A percentile compares a stretch with the other conserved stretches of the same genome.
Evolutionary conservation across 2,888 invertebrate species (phyloP).

Genomic region (Empis stercorea): DNA sequence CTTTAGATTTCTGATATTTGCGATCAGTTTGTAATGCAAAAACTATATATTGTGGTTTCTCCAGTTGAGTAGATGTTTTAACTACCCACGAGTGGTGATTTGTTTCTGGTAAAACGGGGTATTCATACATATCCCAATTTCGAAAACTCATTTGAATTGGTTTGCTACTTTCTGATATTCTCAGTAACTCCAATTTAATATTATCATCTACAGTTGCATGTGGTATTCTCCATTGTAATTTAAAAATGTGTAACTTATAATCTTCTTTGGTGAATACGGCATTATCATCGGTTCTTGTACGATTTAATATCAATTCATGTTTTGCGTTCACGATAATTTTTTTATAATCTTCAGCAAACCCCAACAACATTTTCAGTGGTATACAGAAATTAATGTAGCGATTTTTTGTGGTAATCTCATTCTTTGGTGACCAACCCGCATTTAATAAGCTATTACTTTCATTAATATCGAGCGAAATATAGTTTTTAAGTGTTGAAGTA

Average conservation of each 20-base stretch:
- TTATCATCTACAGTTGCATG: conserved; percentile 15
- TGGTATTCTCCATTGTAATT: conserved; percentile 17
- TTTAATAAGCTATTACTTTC: too few relatives aligned
- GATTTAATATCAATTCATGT: conserved; percentile 4
- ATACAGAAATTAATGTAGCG: neutral
- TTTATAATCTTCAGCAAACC: too few relatives aligned
- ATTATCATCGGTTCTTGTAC: conserved; percentile 19
- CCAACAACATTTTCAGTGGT: neutral
- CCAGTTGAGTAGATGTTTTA: conserved; percentile 23
- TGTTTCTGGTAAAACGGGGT: conserved; percentile 20
- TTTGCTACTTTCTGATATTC: conserved; percentile 1
- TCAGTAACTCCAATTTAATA: conserved; percentile 17
- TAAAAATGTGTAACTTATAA: conserved; percentile 14
- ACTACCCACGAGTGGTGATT: conserved; percentile 24
- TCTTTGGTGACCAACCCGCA: conserved; percentile 16
- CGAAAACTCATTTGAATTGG: conserved; percentile 16
- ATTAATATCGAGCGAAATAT: conserved; percentile 18
- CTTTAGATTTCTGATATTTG: conserved; percentile 15
- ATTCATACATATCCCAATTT: conserved; percentile 29
- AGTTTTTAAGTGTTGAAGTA: conserved; percentile 23
- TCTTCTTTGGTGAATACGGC: neutral
- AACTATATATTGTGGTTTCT: conserved; percentile 29
- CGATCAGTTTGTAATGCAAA: conserved; percentile 29
- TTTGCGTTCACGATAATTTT: conserved; percentile 3
- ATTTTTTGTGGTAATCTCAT: neutral